These are phyloP conservation scores for Pipistrellus nathusii DNA, from an alignment of 2,797 vertebrate species.

Conservation along the genomic window DNA sequence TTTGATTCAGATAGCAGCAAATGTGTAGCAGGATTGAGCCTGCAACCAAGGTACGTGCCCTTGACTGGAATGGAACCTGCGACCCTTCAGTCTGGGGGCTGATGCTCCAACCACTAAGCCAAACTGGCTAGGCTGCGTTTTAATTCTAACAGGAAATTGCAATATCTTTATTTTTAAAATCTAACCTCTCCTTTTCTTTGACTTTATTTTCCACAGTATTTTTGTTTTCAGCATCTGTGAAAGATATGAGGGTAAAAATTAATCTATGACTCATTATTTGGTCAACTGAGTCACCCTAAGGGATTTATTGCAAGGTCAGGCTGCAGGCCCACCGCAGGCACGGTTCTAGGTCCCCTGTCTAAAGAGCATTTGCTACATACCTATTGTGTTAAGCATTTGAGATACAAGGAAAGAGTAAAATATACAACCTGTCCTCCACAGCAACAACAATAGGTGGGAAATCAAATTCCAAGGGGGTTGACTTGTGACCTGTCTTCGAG, in stretches of 20 bases:
- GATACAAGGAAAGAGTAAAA: not conserved
- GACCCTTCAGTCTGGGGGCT: not conserved
- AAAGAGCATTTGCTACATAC: not conserved
- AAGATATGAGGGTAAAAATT: not conserved
- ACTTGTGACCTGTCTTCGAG: not conserved
- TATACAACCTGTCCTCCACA: accelerated
- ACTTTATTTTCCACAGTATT: not conserved
- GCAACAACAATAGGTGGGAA: not conserved
- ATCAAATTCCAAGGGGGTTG: not conserved
- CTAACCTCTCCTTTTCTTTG: not conserved
- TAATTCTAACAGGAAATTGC: not conserved
- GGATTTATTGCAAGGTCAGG: not conserved
- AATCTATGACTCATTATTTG: not conserved
- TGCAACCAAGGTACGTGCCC: not conserved
- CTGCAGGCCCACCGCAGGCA: too few relatives aligned
- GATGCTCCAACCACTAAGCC: not conserved
- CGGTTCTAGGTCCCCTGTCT: not conserved
- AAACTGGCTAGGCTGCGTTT: not conserved
- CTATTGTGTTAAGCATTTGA: not conserved
- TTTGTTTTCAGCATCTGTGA: not conserved
- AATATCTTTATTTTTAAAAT: not conserved
- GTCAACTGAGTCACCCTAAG: not conserved
- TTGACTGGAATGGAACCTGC: not conserved
- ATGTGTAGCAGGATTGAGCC: not conserved
- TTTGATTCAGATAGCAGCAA: not conserved